These are phyloP conservation scores for Rhinichthys klamathensis DNA, from an alignment of 2,113 vertebrate genomes.

Conservation along the genomic window DNA sequence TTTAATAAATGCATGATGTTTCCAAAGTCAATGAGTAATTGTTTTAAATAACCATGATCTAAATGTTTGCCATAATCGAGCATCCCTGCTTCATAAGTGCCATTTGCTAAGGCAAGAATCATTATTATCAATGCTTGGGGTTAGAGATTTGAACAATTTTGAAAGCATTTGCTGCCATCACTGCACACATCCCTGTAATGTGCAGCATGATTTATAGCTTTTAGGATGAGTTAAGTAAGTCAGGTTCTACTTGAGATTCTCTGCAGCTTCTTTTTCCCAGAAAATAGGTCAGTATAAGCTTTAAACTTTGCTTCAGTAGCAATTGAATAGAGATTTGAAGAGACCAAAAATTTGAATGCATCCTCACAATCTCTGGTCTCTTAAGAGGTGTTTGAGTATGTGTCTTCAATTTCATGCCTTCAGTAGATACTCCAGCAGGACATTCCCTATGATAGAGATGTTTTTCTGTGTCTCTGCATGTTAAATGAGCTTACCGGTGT, in stretches of 20 bases:
- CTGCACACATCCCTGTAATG: no score
- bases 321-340: not conserved
- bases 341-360: not conserved
- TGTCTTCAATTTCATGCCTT: not conserved
- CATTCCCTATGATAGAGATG: not conserved
- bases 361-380: not conserved
- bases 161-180: no score
- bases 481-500: not conserved
- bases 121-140: no score
- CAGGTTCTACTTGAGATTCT: not conserved
- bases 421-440: not conserved
- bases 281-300: slow-evolving; percentile 80
- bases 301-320: slow-evolving; percentile 46
- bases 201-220: no score
- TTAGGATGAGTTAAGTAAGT: not conserved
- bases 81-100: no score
- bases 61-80: no score
- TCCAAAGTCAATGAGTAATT: no score
- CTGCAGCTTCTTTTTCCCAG: not conserved
- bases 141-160: no score
- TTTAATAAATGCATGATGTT: no score
- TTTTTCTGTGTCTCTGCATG: not conserved
- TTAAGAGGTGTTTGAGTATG: not conserved
- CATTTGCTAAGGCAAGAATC: no score
- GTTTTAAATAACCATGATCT: no score